Conservation (phyloP, 2,797 vertebrate genomes). For the Peromyscus aztecus region DNA sequence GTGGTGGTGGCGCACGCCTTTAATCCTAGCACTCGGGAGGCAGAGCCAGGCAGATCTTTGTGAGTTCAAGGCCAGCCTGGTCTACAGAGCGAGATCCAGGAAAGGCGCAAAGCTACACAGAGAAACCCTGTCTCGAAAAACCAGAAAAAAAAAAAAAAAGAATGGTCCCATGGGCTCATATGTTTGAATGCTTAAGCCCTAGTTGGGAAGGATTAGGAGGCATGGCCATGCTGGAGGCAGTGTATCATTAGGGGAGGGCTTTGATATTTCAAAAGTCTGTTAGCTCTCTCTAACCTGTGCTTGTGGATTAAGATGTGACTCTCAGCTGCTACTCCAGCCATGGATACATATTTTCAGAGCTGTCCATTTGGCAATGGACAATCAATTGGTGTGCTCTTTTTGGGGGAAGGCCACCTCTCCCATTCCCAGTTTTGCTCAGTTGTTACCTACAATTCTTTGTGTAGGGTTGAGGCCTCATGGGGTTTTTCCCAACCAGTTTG, state of each 20-base stretch:
- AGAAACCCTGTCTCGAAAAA: no score
- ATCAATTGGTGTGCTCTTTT: not conserved
- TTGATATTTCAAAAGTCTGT: not conserved
- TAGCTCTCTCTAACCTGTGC: not conserved
- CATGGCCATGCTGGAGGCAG: not conserved
- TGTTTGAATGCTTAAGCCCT: not conserved
- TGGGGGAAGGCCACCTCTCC: not conserved
- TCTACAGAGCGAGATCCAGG: no score
- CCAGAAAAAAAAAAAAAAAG: no score
- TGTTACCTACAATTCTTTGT: not conserved
- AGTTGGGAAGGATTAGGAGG: not conserved
- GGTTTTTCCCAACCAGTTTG: not conserved
- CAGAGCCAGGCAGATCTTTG: no score
- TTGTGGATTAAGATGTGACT: not conserved
- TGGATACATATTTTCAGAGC: not conserved
- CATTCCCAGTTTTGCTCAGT: not conserved
- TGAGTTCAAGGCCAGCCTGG: no score
- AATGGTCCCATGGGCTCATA: not conserved
- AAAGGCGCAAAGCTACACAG: no score
- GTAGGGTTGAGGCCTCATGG: not conserved
- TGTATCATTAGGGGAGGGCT: not conserved
- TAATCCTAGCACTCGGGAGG: no score
- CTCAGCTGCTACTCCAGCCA: not conserved
- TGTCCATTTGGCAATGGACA: no score
- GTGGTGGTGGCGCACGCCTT: no score